Evolutionary conservation across 2,888 invertebrate genomes (phyloP), one percentile per base, ranked within the genome.

Genomic region (Mesochorus sp.): DNA sequence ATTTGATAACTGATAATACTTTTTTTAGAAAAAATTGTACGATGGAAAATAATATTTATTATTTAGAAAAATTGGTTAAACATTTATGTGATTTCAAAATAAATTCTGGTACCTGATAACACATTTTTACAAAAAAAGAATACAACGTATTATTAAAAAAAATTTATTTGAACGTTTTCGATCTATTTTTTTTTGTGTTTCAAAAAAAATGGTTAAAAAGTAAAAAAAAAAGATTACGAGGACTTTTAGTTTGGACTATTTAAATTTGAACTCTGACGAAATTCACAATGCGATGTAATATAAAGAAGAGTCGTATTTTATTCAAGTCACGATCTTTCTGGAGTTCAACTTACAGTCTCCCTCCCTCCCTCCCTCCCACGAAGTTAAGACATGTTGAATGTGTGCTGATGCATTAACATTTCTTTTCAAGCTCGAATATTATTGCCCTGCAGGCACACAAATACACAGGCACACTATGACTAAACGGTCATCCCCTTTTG

Each of bases 311-410:
- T 31, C 31, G 49, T 10, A 59, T 26, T 47, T 3, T 61, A 76
- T 76, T 76, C 76, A 28, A 66, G 66, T 76, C 76, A 76, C 71
- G 76, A 71, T 71, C 34, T 37, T 66, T 59, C 59, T n/a, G n/a
- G n/a, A n/a, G n/a, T n/a, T n/a, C n/a, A n/a, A n/a, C n/a, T n/a
- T n/a, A n/a, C n/a, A n/a, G n/a, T 37, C 34, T 59, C 51, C 21
- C 44, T 61, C 49, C 61, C 71, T 61, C 49, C 61, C 44, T 71
- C 66, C 42, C 66, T 66, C 71, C 59, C 66, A 71, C 62, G 47
- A 53, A 37, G 55, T 75, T 61, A 47, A 53, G n/a, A 37, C 44
- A 31, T 42, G 44, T 49, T 14, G 19, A 49, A 42, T 14, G 59
- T 59, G 34, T 37, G 10, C 3, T 34, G 12, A 42, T 31, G 51